Base-by-base conservation (phyloP, 1,140 invertebrate species). In the Lepidostoma basale region DNA sequence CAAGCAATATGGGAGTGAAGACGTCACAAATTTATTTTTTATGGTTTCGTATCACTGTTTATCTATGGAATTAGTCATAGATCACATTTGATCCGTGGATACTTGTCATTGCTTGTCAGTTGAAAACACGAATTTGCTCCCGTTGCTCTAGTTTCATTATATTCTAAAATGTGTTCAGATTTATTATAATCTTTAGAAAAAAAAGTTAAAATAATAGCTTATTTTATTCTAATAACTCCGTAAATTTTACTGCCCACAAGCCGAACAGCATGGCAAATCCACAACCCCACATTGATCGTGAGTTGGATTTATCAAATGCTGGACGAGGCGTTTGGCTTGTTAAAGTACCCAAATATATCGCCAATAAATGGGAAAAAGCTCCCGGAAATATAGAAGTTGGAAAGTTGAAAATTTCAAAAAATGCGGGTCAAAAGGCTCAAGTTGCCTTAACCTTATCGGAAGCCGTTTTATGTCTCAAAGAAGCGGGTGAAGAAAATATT, bases 321-420 rank as follows among this genome's bases (percentile, higher is more conserved):
- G 88, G 88, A 6, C 84, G 95, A 74, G 95, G 95, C 33, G 93
- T 98, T 6, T 98, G 96, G 96, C 84, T 98, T 8, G 96, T 98
- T 0, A 98, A 98, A 85, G 95, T 97, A 20, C 96, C 96, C 2
- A 98, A 98, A 84, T 98, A 97, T 83, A 90, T 98, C 72, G 91
- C 95, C 2, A 92, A 91, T 69, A 89, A 90, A 81, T 97, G 94
- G 94, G 90, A 95, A 74, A 93, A 92, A 79, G 90, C 92, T 40
- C 86, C 88, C 20, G 88, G 81, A 5, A 84, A 85, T 63, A 85
- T 86, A 71, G 85, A 86, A 77, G 85, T 86, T 3, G 85, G 85
- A 3, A 86, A 86, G 72, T 75, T 87, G 54, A 82, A 84, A 59
- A 87, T 87, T 63, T 84, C 84, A 26, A 81, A 85, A 47, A 79